A percentile compares a stretch with the other conserved stretches of the same genome.
phyloP scores from a whole-genome alignment of 2,888 invertebrate species.

The Xestia rhomboidea region DNA sequence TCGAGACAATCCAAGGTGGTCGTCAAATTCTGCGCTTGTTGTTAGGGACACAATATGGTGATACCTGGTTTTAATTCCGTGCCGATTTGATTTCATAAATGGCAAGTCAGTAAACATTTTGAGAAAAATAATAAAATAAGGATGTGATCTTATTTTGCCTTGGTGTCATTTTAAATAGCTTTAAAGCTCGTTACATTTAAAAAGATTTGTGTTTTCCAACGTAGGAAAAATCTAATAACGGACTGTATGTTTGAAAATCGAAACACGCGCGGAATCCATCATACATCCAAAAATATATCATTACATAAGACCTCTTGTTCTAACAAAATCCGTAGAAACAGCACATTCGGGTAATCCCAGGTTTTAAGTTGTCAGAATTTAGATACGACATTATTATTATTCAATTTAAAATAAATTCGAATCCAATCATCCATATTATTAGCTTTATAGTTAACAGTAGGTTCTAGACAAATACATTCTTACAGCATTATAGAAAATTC shows the following conservation, averaged over 20 bases:
- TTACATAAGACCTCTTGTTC: constrained; percentile 10
- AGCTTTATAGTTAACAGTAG: not conserved
- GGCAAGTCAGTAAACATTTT: not conserved
- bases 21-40: not conserved
- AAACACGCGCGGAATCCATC: constrained; percentile 5
- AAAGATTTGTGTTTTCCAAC: not conserved
- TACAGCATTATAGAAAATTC: not conserved
- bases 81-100: not conserved
- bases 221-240: constrained; percentile 1
- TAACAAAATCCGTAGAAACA: constrained; percentile 12
- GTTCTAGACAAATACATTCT: not conserved
- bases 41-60: not conserved
- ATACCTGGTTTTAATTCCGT: not conserved
- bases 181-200: not conserved
- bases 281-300: not conserved
- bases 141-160: not conserved
- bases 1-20: not conserved
- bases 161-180: not conserved
- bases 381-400: not conserved
- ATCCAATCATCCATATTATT: not conserved
- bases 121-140: not conserved
- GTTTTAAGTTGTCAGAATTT: constrained; percentile 20
- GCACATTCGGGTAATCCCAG: not conserved
- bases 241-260: constrained; percentile 11
- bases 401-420: not conserved